Evolutionary conservation across 2,113 vertebrate species (phyloP).

Genomic region (Sclerurus mexicanus): DNA sequence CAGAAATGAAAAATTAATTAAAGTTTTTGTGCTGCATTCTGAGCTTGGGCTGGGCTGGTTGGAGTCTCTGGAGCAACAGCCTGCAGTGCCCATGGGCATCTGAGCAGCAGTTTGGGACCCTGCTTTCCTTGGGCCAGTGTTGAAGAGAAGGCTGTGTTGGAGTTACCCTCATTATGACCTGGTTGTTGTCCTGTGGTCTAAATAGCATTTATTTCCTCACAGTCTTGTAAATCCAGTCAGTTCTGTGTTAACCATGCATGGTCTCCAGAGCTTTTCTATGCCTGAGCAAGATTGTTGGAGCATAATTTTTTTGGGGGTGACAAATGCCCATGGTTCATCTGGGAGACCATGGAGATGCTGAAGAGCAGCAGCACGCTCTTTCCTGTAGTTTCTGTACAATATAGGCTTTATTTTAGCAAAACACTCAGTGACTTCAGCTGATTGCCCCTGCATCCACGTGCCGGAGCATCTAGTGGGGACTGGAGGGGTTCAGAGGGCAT

Average conservation of each 20-base stretch:
- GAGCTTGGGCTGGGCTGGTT: not conserved
- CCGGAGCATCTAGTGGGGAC: not conserved
- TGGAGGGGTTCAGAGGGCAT: not conserved
- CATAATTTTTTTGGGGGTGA: not conserved
- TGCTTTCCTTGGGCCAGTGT: not conserved
- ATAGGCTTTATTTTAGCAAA: not conserved
- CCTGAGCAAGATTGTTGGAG: not conserved
- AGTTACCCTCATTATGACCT: accelerated
- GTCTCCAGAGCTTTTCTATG: not conserved
- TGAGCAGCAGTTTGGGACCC: not conserved
- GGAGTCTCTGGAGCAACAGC: not conserved
- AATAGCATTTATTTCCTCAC: not conserved
- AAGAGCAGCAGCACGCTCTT: not conserved
- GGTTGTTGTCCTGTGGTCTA: not conserved
- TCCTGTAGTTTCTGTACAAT: not conserved
- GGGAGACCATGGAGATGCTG: not conserved
- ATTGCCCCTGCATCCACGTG: not conserved
- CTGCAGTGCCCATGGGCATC: not conserved
- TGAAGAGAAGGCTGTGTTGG: accelerated
- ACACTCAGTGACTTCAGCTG: not conserved
- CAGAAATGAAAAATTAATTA: not conserved
- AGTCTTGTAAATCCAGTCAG: not conserved
- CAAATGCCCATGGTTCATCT: not conserved
- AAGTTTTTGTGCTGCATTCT: not conserved
- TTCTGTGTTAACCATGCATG: not conserved